Conservation (phyloP, 2,888 invertebrate genomes). For the Ctena decussata region DNA sequence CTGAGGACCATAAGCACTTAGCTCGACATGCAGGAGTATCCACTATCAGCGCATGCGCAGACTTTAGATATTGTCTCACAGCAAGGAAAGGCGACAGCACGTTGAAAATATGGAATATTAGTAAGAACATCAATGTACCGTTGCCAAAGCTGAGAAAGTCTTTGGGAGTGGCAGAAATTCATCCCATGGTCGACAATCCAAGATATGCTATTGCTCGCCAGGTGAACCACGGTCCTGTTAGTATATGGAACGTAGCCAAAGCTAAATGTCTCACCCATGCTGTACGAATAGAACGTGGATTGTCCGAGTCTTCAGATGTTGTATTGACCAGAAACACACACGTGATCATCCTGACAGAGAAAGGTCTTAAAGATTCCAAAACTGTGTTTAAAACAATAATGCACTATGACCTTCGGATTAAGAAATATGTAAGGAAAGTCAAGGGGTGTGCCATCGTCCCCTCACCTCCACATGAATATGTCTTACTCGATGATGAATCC, state of each 20-base stretch:
- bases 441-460: constrained; percentile 82
- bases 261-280: constrained; percentile 78
- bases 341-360: constrained; percentile 83
- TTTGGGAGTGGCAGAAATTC: constrained; percentile 79
- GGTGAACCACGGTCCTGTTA: constrained; percentile 83
- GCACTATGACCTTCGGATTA: constrained; percentile 81
- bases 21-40: constrained; percentile 81
- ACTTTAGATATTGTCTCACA: constrained; percentile 83
- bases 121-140: constrained; percentile 78
- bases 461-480: constrained; percentile 83
- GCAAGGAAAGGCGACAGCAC: constrained; percentile 79
- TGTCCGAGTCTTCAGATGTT: constrained; percentile 81
- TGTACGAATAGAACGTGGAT: constrained; percentile 81
- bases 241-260: constrained; percentile 84
- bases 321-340: constrained; percentile 81
- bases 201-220: constrained; percentile 83
- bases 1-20: constrained; percentile 86
- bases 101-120: constrained; percentile 84
- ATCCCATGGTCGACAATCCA: constrained; percentile 81
- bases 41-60: constrained; percentile 79
- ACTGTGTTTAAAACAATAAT: constrained; percentile 83
- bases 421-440: constrained; percentile 80
- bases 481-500: constrained; percentile 80
- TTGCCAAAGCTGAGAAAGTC: constrained; percentile 80
- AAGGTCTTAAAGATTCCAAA: constrained; percentile 79